Percentiles rank a stretch among this genome's conserved stretches.
phyloP scores from a whole-genome alignment of 2,797 vertebrate genomes.

The Acanthurus lineatus region DNA sequence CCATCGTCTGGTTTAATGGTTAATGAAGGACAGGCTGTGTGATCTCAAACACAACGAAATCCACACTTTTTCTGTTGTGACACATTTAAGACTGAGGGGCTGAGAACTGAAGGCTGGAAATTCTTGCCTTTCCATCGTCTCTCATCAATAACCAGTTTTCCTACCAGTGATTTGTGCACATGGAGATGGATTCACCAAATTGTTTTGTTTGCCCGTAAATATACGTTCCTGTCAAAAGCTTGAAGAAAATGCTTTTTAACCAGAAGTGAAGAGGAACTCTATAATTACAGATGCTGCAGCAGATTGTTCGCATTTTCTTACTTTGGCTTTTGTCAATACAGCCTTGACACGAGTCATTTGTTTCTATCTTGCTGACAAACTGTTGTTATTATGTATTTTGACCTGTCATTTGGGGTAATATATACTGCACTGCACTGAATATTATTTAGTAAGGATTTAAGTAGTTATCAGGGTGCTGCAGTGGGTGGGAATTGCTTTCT shows the following conservation, averaged over 20 bases:
- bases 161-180: not conserved
- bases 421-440: not conserved
- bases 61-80: conserved; percentile 3
- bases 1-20: conserved; percentile 31
- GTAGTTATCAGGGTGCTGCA: not conserved
- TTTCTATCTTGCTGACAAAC: conserved; percentile 3
- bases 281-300: not conserved
- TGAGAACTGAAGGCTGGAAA: conserved; percentile 8
- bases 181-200: conserved; percentile 21
- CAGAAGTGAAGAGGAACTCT: not conserved
- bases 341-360: not conserved
- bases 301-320: not conserved
- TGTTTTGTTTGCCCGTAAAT: conserved; percentile 24
- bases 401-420: not conserved
- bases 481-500: not conserved
- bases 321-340: not conserved
- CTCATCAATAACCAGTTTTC: conserved; percentile 19
- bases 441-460: not conserved
- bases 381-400: not conserved
- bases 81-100: conserved; percentile 21
- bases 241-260: not conserved
- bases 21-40: conserved; percentile 8
- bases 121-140: conserved; percentile 12
- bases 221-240: not conserved
- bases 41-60: conserved; percentile 8